Base-by-base conservation (phyloP, 2,113 vertebrate species). In the Cinclus mexicanus region DNA sequence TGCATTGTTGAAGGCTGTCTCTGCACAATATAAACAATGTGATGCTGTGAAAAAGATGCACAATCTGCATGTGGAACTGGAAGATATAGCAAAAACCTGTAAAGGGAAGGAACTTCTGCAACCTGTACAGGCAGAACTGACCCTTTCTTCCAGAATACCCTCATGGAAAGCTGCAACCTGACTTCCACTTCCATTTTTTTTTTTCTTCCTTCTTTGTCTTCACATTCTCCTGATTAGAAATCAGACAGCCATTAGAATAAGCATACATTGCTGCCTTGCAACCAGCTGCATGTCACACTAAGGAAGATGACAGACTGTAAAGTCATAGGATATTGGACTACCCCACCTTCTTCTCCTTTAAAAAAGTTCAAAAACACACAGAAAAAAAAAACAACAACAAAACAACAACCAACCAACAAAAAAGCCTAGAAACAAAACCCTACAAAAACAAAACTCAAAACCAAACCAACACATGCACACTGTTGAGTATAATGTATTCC, bases 381-480 rank as follows among this genome's bases (percentile, higher is more conserved):
- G 15, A 28, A 18, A 29, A 47, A 13, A 17, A 3, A 17, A 33
- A 35, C 21, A 46, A 26, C 12, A 57, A 8, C 18, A 42, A 14
- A 60, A 8, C 13, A 41, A 14, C 16, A 37, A 37, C 3, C 3
- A 31, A 28, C 6, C 7, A 37, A 24, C 6, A 25, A 82, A 56
- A 56, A 21, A 44, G 1, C 1, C 21, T 4, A 2, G 46, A 85
- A 23, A 7, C 1, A 8, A 64, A 67, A 6, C 10, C 10, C n/a
- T 6, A 9, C 21, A 44, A 26, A 4, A 29, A 7, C 22, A 42
- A 69, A 65, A 50, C 3, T 22, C 28, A 29, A 61, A 86, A 8
- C 4, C 4, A 8, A 80, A 60, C 2, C 47, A 76, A 52, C 7
- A 53, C 11, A 39, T 19, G 14, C 35, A 76, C 17, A 29, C 19